Evolutionary conservation across 2,888 invertebrate species (phyloP).

Genomic region (Xylota sylvarum): DNA sequence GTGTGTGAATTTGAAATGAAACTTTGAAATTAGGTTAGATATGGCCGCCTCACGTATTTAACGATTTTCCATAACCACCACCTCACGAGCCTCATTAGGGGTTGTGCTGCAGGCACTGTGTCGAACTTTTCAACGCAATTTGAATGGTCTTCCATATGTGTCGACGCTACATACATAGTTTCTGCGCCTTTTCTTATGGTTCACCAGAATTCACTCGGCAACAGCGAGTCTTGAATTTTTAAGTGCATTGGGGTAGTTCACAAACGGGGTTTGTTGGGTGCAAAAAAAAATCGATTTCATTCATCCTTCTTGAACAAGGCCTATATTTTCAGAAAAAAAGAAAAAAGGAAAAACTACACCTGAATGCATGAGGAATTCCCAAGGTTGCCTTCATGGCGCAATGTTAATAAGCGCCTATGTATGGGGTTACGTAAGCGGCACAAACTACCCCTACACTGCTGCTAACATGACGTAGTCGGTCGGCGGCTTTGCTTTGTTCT

Average conservation of each 20-base stretch:
- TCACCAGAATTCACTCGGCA: constrained; percentile 7
- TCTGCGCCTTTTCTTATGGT: constrained; percentile 23
- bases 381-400: constrained; percentile 65
- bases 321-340: constrained; percentile 33
- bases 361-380: constrained; percentile 62
- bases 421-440: constrained; percentile 36
- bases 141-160: constrained; percentile 12
- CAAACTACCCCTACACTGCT: neutral
- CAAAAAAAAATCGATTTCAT: constrained; percentile 54
- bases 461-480: neutral
- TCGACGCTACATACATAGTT: neutral
- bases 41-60: constrained; percentile 25
- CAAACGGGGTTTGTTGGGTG: neutral
- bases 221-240: constrained; percentile 38
- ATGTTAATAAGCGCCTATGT: constrained; percentile 60
- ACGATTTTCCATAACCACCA: constrained; percentile 2
- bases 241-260: constrained; percentile 25
- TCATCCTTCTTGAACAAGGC: constrained; percentile 41
- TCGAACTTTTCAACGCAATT: constrained; percentile 15
- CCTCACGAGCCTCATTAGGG: constrained; percentile 27
- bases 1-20: constrained; percentile 54
- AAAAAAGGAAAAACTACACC: constrained; percentile 40
- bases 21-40: constrained; percentile 63
- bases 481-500: neutral
- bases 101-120: neutral